Evolutionary conservation across 2,113 vertebrate genomes (phyloP).

Genomic region (Dasyprocta punctata): DNA sequence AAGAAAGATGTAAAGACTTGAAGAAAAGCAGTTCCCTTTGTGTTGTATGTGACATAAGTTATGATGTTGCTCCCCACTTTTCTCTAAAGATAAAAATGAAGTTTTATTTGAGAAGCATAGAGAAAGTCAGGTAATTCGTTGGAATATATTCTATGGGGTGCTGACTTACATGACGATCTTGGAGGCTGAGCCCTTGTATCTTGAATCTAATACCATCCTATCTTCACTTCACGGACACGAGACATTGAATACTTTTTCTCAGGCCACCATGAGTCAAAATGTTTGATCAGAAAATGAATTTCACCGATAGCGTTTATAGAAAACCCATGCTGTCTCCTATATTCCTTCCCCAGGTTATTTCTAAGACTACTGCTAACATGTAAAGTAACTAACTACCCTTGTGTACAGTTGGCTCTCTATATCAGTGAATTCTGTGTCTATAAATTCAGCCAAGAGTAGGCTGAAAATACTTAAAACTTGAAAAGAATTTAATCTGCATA

Average conservation of each 20-base stretch:
- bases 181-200: background rate
- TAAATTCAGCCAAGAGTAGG: background rate
- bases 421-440: background rate
- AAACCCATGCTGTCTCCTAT: background rate
- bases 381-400: background rate
- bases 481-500: background rate
- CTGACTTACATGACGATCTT: background rate
- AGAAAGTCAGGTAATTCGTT: background rate
- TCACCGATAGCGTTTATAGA: background rate
- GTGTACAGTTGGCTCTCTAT: no score
- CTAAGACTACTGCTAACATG: background rate
- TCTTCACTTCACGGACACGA: background rate
- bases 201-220: background rate
- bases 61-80: background rate
- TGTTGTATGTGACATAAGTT: background rate
- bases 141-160: background rate
- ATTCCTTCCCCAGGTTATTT: background rate
- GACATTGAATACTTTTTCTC: background rate
- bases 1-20: background rate
- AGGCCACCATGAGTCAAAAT: background rate
- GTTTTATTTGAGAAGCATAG: background rate
- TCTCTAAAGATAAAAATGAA: background rate
- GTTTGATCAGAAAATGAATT: constrained; percentile 5
- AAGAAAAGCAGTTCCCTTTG: background rate
- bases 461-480: background rate